These are phyloP conservation scores for Lophochroa leadbeateri DNA, from an alignment of 2,113 vertebrate genomes.

Conservation along the genomic window DNA sequence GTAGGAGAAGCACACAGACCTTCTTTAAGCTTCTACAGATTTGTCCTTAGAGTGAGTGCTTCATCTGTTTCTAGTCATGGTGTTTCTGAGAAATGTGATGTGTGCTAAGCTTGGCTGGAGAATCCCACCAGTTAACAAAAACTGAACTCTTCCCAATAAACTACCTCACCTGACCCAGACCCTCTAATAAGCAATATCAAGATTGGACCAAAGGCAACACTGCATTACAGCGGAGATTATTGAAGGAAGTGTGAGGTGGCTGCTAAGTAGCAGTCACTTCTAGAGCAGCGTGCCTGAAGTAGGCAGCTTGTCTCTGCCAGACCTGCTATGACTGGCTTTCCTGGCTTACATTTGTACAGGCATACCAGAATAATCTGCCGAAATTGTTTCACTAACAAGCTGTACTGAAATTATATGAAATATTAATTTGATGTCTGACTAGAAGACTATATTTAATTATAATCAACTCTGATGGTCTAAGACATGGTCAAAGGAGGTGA, in stretches of 20 bases:
- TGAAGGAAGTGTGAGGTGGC: not conserved
- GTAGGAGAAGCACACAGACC: not conserved
- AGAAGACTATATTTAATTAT: not conserved
- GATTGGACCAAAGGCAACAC: not conserved
- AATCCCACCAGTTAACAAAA: not conserved
- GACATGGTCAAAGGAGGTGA: not conserved
- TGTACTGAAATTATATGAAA: not conserved
- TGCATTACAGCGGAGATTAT: not conserved
- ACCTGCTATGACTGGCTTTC: not conserved
- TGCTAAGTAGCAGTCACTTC: not conserved
- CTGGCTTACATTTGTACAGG: not conserved
- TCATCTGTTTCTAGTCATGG: not conserved
- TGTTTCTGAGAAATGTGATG: not conserved
- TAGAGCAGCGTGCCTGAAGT: not conserved
- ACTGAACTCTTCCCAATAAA: not conserved
- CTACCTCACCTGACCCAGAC: not conserved
- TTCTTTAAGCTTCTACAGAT: not conserved
- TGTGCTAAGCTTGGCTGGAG: not conserved
- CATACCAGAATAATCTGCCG: not conserved
- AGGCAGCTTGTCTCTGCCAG: not conserved
- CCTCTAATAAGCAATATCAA: not conserved
- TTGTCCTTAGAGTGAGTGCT: not conserved
- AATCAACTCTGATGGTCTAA: not conserved
- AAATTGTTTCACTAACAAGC: not conserved
- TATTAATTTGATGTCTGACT: not conserved